A percentile compares a stretch with the other conserved stretches of the same genome.
Evolutionary conservation across 2,888 invertebrate genomes (phyloP).

Genomic region (Neria commutata): DNA sequence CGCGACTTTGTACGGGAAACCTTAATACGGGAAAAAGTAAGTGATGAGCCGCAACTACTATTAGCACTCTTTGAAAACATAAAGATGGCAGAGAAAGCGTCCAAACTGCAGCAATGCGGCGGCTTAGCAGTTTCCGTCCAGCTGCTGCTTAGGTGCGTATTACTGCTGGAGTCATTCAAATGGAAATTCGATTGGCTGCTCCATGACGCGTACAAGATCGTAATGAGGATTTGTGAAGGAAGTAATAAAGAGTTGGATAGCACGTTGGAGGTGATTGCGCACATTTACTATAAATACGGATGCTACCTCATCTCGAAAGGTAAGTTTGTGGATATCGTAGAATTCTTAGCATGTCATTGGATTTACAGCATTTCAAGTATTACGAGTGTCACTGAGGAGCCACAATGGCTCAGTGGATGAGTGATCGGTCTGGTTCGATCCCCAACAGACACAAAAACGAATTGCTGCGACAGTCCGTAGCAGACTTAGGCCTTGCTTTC

Average conservation of each 20-base stretch:
- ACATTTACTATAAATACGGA: slow-evolving; percentile 46
- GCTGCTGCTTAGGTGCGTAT: slow-evolving; percentile 42
- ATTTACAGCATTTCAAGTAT: too few species aligned
- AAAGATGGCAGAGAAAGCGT: slow-evolving; percentile 44
- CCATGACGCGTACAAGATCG: slow-evolving; percentile 41
- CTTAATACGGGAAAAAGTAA: slow-evolving; percentile 38
- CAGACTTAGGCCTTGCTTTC: too few species aligned
- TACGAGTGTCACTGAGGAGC: too few species aligned
- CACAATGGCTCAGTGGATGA: too few species aligned
- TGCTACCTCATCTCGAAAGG: slow-evolving; percentile 24
- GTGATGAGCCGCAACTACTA: slow-evolving; percentile 40
- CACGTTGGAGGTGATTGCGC: slow-evolving; percentile 42
- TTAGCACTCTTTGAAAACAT: slow-evolving; percentile 44
- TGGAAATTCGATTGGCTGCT: slow-evolving; percentile 44
- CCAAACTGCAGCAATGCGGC: slow-evolving; percentile 25
- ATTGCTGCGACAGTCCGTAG: too few species aligned
- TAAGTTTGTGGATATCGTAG: too few species aligned
- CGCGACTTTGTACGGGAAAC: slow-evolving; percentile 23
- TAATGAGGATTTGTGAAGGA: slow-evolving; percentile 36
- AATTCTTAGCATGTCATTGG: too few species aligned
- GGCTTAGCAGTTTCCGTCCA: slow-evolving; percentile 39
- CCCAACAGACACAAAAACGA: too few species aligned
- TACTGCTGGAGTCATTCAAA: slow-evolving; percentile 38
- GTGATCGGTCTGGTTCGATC: too few species aligned
- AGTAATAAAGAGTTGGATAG: slow-evolving; percentile 32